Percentiles rank a stretch among this genome's conserved stretches.
phyloP scores from a whole-genome alignment of 2,113 vertebrate species.

The Bucco capensis region DNA sequence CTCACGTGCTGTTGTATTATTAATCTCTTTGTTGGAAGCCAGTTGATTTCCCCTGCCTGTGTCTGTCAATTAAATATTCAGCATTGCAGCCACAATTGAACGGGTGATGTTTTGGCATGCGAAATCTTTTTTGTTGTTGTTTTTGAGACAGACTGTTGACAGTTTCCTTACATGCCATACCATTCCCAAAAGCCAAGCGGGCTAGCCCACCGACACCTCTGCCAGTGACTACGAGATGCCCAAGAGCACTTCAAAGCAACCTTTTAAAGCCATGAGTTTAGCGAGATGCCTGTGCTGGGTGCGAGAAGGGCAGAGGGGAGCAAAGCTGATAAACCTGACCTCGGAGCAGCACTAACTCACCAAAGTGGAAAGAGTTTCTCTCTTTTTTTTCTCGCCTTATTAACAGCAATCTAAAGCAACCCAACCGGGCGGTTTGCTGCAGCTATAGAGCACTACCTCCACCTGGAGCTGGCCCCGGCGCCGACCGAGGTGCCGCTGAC shows the following conservation, averaged over 20 bases:
- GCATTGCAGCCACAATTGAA: constrained; percentile 11
- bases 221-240: background rate
- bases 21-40: constrained; percentile 72
- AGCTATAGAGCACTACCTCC: constrained; percentile 11
- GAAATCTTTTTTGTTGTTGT: background rate
- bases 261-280: background rate
- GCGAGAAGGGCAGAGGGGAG: background rate
- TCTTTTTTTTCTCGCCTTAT: background rate
- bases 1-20: constrained; percentile 69
- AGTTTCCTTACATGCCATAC: background rate
- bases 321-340: background rate
- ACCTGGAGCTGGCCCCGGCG: constrained; percentile 15
- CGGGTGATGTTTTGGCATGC: constrained; percentile 30
- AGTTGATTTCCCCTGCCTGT: constrained; percentile 53
- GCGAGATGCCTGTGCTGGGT: background rate
- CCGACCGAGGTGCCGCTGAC: background rate
- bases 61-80: constrained; percentile 65
- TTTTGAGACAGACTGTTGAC: constrained; percentile 19
- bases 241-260: background rate
- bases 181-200: background rate
- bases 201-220: background rate
- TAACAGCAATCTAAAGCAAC: background rate
- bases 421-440: background rate
- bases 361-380: background rate
- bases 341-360: background rate